Evolutionary conservation across 2,113 vertebrate genomes (phyloP).

Genomic region (Pristiophorus japonicus): DNA sequence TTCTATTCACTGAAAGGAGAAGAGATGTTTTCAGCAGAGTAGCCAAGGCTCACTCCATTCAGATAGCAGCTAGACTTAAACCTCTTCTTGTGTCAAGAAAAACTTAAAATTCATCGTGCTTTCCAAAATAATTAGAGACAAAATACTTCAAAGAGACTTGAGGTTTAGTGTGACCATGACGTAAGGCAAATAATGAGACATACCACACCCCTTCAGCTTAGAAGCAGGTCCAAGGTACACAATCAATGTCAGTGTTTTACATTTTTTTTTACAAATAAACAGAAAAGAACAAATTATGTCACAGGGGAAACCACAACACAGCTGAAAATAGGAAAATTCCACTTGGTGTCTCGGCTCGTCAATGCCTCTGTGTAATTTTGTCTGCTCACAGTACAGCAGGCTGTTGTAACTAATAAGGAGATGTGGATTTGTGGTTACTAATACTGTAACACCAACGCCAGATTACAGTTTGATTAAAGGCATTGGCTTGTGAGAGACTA

Average conservation of each 20-base stretch:
- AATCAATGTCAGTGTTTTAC: conserved; percentile 25
- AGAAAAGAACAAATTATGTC: conserved; percentile 9
- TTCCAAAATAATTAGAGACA: conserved; percentile 21
- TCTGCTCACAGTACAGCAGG: background rate
- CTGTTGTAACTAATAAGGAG: conserved; percentile 46
- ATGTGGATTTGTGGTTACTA: conserved; percentile 40
- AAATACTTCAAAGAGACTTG: background rate
- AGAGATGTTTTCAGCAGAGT: background rate
- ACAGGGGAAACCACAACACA: conserved; percentile 52
- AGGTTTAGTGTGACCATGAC: conserved; percentile 6
- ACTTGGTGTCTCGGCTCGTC: conserved; percentile 45
- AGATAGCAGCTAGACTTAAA: background rate
- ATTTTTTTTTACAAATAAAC: conserved; percentile 22
- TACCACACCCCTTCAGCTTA: background rate
- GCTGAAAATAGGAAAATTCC: conserved; percentile 43
- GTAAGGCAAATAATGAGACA: conserved; percentile 31
- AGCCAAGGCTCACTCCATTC: conserved; percentile 13
- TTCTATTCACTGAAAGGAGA: background rate
- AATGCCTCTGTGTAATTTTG: conserved; percentile 42
- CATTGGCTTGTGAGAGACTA: conserved; percentile 44
- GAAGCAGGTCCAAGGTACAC: background rate
- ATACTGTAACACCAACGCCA: conserved; percentile 49
- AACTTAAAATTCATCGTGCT: background rate
- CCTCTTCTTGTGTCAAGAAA: background rate
- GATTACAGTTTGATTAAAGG: conserved; percentile 51